Evolutionary conservation across 2,888 invertebrate species (phyloP).

Genomic region (Gonocerus acuteangulatus): DNA sequence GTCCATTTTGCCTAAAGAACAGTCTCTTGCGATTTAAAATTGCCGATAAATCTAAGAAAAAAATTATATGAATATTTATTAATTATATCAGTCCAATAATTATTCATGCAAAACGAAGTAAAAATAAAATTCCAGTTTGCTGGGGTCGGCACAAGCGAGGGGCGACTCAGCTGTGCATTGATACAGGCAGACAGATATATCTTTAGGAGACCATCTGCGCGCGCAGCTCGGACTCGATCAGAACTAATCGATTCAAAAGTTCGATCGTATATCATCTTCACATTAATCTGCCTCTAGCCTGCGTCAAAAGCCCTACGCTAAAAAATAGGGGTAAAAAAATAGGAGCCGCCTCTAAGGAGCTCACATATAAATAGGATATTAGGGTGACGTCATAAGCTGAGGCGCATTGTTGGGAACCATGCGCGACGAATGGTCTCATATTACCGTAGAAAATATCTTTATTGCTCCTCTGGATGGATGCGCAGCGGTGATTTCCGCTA

Average conservation of each 20-base stretch:
- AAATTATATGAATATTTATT: too few relatives aligned
- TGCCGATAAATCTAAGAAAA: too few relatives aligned
- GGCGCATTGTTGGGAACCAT: background rate
- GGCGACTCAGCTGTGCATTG: background rate
- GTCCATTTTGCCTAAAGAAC: too few relatives aligned
- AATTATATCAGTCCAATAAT: too few relatives aligned
- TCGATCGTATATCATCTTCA: background rate
- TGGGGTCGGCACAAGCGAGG: background rate
- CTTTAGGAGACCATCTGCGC: background rate
- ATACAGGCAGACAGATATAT: background rate
- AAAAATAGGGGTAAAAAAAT: background rate
- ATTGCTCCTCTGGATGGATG: too few relatives aligned
- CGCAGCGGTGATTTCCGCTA: too few relatives aligned
- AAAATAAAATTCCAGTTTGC: too few relatives aligned
- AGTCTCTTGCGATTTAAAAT: too few relatives aligned
- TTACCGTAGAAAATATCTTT: too few relatives aligned
- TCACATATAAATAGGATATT: constrained; percentile 22
- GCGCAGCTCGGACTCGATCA: background rate
- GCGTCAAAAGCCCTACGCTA: background rate
- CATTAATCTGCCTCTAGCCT: background rate
- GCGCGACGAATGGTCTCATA: background rate
- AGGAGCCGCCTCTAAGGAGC: background rate
- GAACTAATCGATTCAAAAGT: background rate
- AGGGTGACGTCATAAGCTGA: constrained; percentile 10
- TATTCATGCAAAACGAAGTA: too few relatives aligned